A percentile compares a stretch with the other conserved stretches of the same genome.
phyloP scores from a whole-genome alignment of 2,797 vertebrate species.

The Morus bassanus region DNA sequence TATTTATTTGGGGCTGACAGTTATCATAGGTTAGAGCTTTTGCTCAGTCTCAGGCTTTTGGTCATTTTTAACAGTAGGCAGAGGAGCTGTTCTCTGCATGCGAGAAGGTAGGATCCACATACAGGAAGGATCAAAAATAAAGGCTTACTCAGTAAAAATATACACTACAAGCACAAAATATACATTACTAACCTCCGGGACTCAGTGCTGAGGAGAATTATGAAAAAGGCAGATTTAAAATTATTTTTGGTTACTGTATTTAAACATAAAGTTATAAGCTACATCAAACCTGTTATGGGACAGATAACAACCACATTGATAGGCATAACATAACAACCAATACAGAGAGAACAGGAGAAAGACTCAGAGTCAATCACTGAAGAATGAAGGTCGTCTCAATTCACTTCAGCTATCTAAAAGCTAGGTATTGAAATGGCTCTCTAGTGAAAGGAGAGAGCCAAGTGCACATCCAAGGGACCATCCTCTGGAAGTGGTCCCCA shows the following conservation, averaged over 20 bases:
- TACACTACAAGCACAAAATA: neutral
- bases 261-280: neutral
- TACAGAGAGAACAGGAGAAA: neutral
- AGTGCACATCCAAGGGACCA: neutral
- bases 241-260: neutral
- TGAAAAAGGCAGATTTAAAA: neutral
- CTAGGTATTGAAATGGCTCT: neutral
- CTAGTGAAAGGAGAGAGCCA: neutral
- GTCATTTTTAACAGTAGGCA: neutral
- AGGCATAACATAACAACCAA: neutral
- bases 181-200: neutral
- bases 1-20: neutral
- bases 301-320: neutral
- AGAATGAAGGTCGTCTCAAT: neutral
- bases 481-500: neutral
- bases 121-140: neutral
- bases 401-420: neutral
- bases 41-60: neutral
- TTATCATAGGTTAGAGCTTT: constrained; percentile 1
- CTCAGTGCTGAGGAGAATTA: neutral
- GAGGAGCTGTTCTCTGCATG: neutral
- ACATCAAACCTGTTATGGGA: neutral
- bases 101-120: neutral
- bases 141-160: neutral
- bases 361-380: neutral